Evolutionary conservation across 2,797 vertebrate species (phyloP).

Genomic region (Acropternis orthonyx): DNA sequence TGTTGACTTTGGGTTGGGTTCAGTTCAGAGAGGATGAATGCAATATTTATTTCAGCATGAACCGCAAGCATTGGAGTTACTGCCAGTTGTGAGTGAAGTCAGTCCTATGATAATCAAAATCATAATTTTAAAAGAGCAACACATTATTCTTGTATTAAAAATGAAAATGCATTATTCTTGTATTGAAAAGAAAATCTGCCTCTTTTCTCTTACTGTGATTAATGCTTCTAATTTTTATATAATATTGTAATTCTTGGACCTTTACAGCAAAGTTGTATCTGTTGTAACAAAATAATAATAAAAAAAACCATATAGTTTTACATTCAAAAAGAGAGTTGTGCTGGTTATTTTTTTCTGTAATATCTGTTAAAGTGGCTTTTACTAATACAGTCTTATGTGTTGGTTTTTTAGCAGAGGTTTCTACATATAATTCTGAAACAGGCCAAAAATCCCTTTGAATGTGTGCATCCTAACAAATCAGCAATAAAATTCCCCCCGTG

Average conservation of each 20-base stretch:
- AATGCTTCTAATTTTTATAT: background rate
- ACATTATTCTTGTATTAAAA: background rate
- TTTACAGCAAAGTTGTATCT: background rate
- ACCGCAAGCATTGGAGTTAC: constrained; percentile 13
- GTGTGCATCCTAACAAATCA: background rate
- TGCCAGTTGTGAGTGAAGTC: constrained; percentile 14
- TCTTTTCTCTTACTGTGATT: background rate
- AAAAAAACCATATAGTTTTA: background rate
- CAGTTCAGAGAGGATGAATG: constrained; percentile 45
- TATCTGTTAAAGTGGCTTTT: background rate
- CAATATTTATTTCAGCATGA: constrained; percentile 53
- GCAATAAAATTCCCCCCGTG: background rate
- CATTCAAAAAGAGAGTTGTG: background rate
- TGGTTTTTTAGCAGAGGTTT: background rate
- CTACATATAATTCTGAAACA: constrained; percentile 17
- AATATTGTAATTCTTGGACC: background rate
- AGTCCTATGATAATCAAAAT: constrained; percentile 39
- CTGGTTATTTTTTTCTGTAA: background rate
- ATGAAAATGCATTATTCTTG: background rate
- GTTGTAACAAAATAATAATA: background rate
- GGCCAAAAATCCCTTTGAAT: constrained; percentile 40
- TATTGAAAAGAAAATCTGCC: background rate
- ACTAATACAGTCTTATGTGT: background rate
- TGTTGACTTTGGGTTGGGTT: constrained; percentile 56
- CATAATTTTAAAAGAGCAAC: background rate